Evolutionary conservation across 2,113 vertebrate genomes (phyloP).

Genomic region (Canis aureus): DNA sequence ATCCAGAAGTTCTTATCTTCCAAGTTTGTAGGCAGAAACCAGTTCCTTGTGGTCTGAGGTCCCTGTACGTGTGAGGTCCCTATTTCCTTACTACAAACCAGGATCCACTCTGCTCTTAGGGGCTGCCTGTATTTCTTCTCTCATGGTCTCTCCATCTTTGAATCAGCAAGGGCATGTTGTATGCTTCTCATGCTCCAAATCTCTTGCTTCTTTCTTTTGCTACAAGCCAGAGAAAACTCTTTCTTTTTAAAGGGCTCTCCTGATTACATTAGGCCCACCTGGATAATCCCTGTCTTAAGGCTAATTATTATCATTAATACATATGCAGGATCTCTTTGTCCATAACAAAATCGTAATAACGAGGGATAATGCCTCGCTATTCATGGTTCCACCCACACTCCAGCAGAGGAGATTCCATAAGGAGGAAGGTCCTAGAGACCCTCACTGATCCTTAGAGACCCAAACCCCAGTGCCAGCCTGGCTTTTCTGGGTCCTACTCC

Average conservation of each 20-base stretch:
- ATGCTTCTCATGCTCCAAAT: background rate
- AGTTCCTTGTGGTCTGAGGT: background rate
- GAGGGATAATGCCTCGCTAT: rapidly evolving
- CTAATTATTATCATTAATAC: background rate
- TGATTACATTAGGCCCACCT: background rate
- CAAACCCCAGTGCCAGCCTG: background rate
- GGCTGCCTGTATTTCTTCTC: background rate
- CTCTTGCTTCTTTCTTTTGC: background rate
- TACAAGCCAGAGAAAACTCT: background rate
- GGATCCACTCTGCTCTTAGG: background rate
- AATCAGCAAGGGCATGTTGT: background rate
- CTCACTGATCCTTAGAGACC: too few species aligned
- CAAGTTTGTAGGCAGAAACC: background rate
- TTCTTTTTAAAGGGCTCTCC: background rate
- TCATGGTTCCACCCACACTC: too few species aligned
- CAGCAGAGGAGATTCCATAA: background rate
- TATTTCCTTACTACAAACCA: too few species aligned
- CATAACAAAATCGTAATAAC: background rate
- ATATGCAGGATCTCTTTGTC: background rate
- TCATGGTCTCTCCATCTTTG: background rate
- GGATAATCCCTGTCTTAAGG: background rate
- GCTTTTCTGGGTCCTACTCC: background rate
- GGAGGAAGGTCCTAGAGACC: background rate
- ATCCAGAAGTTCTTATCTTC: too few species aligned
- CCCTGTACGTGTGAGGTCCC: background rate